Percentiles rank a stretch among this genome's conserved stretches.
phyloP scores from a whole-genome alignment of 2,888 invertebrate genomes.

The Andrena haemorrhoa region DNA sequence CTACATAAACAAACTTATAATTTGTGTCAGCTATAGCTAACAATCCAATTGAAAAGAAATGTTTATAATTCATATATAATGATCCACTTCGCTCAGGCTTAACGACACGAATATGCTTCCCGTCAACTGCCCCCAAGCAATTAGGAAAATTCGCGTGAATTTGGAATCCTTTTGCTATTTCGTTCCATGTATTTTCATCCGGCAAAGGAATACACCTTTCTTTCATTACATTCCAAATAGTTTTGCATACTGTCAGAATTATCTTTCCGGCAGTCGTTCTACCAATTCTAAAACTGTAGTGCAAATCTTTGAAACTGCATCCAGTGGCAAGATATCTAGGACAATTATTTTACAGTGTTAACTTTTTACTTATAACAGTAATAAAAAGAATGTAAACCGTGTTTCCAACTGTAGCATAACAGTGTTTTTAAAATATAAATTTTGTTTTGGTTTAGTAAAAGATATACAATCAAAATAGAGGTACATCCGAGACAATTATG shows the following conservation, averaged over 20 bases:
- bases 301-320: background rate
- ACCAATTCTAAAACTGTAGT: constrained; percentile 1
- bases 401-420: background rate
- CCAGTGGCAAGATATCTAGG: background rate
- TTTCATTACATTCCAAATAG: background rate
- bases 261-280: background rate
- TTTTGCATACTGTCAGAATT: background rate
- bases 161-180: background rate
- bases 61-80: background rate
- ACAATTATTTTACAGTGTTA: background rate
- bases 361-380: background rate
- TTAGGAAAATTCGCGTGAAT: background rate
- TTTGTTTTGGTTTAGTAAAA: background rate
- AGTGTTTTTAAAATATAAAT: background rate
- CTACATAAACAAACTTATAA: background rate
- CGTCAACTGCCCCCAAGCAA: background rate
- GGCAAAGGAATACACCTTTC: background rate
- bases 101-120: background rate
- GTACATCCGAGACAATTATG: constrained; percentile 1
- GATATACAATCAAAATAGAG: background rate
- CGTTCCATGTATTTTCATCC: background rate
- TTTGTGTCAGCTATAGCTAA: background rate
- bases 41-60: background rate
- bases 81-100: background rate
- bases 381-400: background rate